Base-by-base conservation (phyloP, 2,113 vertebrate genomes). In the Anguilla japonica region DNA sequence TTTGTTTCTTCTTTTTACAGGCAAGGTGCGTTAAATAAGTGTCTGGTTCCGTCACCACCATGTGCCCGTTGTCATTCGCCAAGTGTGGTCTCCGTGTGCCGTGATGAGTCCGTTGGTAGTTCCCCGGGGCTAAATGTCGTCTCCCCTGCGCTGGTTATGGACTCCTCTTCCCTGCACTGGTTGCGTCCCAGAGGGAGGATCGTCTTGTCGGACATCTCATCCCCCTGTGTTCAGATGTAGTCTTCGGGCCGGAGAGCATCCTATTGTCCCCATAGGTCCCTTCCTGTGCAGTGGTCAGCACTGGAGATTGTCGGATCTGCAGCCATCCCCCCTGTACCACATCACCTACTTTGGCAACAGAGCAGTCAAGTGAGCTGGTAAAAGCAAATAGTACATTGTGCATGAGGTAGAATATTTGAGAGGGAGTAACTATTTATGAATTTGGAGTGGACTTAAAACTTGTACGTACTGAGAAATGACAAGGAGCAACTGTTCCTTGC, bases 1-100 rank as follows among this genome's bases (percentile, higher is more conserved):
- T 96, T 87, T 92, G 91, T 95, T 83, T 93, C 95, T 95, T 95
- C 93, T 94, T 81, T 96, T 95, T 94, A 86, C 96, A 96, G 96
- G 94, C 91, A 91, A 94, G 90, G 93, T 82, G 90, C 92, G 87
- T 93, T 93, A n/a, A 83, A 20, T 83, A 93, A 87, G 89, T 89
- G 89, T 93, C 92, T 81, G 63, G 84, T 90, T 92, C 90, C 95
- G 87, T 90, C 88, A 79, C 88, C 53, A n/a, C 46, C 80, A 88
- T 89, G 91, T 91, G 2, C 81, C 89, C 88, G 81, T 91, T 86
- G 89, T 94, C 91, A 88, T 93, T 92, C 85, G 89, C 91, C 92
- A 91, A 91, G 91, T 95, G 89, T 93, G 94, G 90, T 94, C 91
- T 92, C 94, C 34, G 34, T 34, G 34, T 88, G 86, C 94, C 91